phyloP scores from a whole-genome alignment of 2,888 invertebrate genomes.

The Gymnosoma rotundatum region DNA sequence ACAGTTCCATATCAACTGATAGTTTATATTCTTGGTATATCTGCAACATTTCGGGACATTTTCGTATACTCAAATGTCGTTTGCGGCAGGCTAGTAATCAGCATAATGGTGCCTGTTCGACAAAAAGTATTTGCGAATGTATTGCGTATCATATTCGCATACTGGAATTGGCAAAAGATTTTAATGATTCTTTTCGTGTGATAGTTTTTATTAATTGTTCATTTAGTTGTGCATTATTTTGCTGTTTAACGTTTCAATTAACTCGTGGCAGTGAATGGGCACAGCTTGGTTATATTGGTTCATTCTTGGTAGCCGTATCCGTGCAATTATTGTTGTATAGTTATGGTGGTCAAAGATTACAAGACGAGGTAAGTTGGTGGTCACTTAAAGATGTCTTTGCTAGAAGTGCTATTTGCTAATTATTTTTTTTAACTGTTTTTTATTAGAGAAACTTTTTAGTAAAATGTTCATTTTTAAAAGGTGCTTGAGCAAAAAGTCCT shows the following conservation, averaged over 20 bases:
- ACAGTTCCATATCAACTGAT: slow-evolving; percentile 27
- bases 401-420: background rate
- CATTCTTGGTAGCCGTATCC: slow-evolving; percentile 24
- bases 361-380: slow-evolving; percentile 20
- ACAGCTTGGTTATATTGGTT: slow-evolving; percentile 5
- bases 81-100: background rate
- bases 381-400: background rate
- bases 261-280: slow-evolving; percentile 16
- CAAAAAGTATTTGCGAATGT: background rate
- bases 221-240: slow-evolving; percentile 45
- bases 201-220: slow-evolving; percentile 48
- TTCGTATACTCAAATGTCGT: slow-evolving; percentile 46
- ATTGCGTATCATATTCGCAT: slow-evolving; percentile 37
- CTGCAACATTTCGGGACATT: slow-evolving; percentile 52
- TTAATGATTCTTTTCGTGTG: slow-evolving; percentile 8
- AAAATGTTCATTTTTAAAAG: background rate
- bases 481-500: background rate
- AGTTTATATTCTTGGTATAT: slow-evolving; percentile 34
- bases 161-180: slow-evolving; percentile 36
- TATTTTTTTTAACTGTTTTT: background rate
- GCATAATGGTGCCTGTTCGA: slow-evolving; percentile 10
- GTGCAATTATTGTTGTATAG: slow-evolving; percentile 44
- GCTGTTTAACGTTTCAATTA: slow-evolving; percentile 51
- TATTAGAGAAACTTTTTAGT: background rate
- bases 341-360: slow-evolving; percentile 42